phyloP scores from a whole-genome alignment of 1,140 invertebrate genomes.

The Notospermus geniculatus region DNA sequence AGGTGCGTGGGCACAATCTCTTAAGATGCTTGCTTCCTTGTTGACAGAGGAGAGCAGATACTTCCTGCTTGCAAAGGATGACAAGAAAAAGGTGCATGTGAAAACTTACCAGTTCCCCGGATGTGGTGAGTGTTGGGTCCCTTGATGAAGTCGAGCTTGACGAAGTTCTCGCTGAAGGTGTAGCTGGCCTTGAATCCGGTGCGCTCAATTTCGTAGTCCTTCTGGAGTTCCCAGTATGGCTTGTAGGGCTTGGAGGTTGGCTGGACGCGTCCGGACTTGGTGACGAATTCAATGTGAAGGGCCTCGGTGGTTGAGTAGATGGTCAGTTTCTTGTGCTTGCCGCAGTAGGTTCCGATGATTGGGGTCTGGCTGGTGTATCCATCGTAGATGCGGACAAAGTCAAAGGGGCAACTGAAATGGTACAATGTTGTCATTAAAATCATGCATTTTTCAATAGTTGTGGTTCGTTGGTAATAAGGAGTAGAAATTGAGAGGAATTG shows the following conservation, averaged over 20 bases:
- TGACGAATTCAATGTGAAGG: constrained; percentile 83
- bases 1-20: no score
- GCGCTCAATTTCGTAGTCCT: constrained; percentile 85
- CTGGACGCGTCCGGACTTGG: constrained; percentile 46
- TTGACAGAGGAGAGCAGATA: no score
- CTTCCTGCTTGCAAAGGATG: no score
- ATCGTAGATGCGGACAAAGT: constrained; percentile 95
- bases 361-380: constrained; percentile 80
- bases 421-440: no score
- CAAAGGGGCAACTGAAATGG: constrained; percentile 92
- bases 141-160: constrained; percentile 68
- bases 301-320: constrained; percentile 90
- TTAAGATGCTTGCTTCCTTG: no score
- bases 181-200: constrained; percentile 93
- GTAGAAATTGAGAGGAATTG: no score
- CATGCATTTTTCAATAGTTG: no score
- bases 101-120: constrained; percentile 5
- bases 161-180: constrained; percentile 94
- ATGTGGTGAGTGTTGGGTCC: constrained; percentile 10
- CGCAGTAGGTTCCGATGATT: constrained; percentile 95
- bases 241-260: constrained; percentile 18
- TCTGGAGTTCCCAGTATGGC: constrained; percentile 59
- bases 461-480: no score
- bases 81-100: no score
- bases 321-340: constrained; percentile 87